phyloP scores from a whole-genome alignment of 2,888 invertebrate genomes.

The Cordilura impudica region DNA sequence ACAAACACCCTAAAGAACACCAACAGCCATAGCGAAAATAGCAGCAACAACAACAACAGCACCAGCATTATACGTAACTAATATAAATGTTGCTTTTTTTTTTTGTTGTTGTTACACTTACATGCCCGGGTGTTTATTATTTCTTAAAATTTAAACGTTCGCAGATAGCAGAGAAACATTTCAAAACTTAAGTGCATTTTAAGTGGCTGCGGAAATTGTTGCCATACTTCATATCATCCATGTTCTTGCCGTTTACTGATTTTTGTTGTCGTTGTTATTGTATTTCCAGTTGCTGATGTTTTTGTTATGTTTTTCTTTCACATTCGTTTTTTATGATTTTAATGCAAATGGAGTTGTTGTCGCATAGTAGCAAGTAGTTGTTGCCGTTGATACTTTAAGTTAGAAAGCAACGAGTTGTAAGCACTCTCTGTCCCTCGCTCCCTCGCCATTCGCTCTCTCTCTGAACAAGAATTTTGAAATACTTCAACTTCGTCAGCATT shows the following conservation, averaged over 20 bases:
- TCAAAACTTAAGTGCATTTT: slow-evolving; percentile 61
- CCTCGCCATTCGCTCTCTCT: not conserved
- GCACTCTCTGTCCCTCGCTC: not conserved
- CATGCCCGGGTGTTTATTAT: not conserved
- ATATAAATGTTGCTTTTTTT: not conserved
- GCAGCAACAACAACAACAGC: not conserved
- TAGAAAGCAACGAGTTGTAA: slow-evolving; percentile 11
- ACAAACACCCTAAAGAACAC: slow-evolving; percentile 36
- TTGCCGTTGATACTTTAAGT: not conserved
- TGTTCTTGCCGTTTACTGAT: slow-evolving; percentile 12
- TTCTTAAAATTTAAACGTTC: slow-evolving; percentile 39
- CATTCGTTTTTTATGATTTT: slow-evolving; percentile 8
- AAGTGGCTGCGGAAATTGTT: slow-evolving; percentile 63
- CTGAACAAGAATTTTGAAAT: not conserved
- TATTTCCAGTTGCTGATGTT: slow-evolving; percentile 15
- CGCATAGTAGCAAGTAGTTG: not conserved
- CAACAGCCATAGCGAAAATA: too few relatives aligned
- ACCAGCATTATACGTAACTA: not conserved
- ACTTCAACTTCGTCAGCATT: slow-evolving; percentile 59
- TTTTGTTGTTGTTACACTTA: not conserved
- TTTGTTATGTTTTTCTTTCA: slow-evolving; percentile 7
- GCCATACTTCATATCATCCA: slow-evolving; percentile 51
- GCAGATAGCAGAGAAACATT: slow-evolving; percentile 40
- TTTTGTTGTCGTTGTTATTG: slow-evolving; percentile 18
- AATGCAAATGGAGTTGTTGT: slow-evolving; percentile 44